Conservation (phyloP, 2,888 invertebrate species). For the Beris chalybata region DNA sequence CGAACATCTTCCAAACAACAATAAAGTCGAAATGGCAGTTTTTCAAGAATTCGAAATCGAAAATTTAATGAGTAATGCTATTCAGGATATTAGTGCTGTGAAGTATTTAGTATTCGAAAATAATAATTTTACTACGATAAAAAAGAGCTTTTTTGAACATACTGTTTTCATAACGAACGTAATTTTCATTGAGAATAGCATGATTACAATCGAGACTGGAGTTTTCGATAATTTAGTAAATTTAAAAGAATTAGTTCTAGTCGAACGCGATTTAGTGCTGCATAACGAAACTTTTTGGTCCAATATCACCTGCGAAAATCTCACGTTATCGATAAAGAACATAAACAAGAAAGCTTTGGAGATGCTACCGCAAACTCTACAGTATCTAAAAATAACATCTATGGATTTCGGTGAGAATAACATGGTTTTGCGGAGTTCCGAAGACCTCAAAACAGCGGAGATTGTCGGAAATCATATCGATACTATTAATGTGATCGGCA, state of each 20-base stretch:
- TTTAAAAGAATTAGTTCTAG: not conserved
- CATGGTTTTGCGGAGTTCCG: conserved; percentile 40
- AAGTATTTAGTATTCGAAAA: conserved; percentile 11
- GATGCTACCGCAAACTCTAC: not conserved
- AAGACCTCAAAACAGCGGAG: conserved; percentile 43
- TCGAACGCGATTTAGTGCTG: conserved; percentile 1
- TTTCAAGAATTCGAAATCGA: conserved; percentile 18
- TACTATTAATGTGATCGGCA: conserved; percentile 33
- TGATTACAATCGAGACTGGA: not conserved
- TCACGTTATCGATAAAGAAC: conserved; percentile 4
- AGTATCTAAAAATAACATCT: not conserved
- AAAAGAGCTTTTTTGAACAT: not conserved
- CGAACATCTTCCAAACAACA: conserved; percentile 20
- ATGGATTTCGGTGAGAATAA: conserved; percentile 42
- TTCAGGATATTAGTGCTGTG: conserved; percentile 11
- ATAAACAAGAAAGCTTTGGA: not conserved
- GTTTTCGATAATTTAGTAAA: conserved; percentile 11
- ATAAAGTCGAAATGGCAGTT: not conserved
- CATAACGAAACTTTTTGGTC: conserved; percentile 1
- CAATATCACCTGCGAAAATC: conserved; percentile 6
- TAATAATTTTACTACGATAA: conserved; percentile 9
- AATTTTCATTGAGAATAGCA: not conserved
- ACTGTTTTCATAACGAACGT: not conserved
- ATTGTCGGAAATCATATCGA: conserved; percentile 44
- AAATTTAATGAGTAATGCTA: not conserved